These are phyloP conservation scores for Campylorhamphus procurvoides DNA, from an alignment of 2,113 vertebrate genomes.

Conservation along the genomic window DNA sequence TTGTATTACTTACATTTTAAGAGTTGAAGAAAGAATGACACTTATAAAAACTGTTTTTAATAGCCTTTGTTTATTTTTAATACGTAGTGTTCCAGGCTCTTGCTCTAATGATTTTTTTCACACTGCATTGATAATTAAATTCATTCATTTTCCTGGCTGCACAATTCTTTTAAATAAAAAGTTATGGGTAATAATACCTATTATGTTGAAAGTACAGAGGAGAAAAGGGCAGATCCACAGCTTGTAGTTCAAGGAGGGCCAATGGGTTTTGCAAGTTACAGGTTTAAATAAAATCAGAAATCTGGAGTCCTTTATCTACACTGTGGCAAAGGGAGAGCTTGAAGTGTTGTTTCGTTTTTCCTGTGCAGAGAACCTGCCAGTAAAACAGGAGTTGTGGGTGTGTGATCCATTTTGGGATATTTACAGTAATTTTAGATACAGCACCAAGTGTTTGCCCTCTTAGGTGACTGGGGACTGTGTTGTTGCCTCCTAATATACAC, in stretches of 20 bases:
- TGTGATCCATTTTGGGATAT: background rate
- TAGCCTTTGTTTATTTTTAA: constrained; percentile 85
- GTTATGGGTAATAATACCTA: constrained; percentile 83
- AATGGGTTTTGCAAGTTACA: background rate
- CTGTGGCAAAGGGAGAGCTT: background rate
- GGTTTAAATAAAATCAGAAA: constrained; percentile 12
- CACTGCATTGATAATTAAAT: constrained; percentile 88
- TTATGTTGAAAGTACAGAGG: constrained; percentile 72
- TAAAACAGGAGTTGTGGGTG: background rate
- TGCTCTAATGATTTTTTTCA: constrained; percentile 88
- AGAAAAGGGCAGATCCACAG: constrained; percentile 73
- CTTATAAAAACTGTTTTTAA: constrained; percentile 79
- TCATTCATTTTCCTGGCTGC: constrained; percentile 85
- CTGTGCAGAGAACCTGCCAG: background rate
- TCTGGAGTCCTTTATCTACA: background rate
- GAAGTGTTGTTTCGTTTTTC: background rate
- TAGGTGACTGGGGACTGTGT: background rate
- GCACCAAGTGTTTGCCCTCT: background rate
- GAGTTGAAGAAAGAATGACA: constrained; percentile 68
- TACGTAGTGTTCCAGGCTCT: constrained; percentile 78
- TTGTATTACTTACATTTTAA: constrained; percentile 78
- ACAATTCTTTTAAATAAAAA: constrained; percentile 83
- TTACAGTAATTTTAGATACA: background rate
- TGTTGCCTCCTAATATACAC: background rate
- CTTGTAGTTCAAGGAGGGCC: constrained; percentile 37